These are phyloP conservation scores for Cygnus olor DNA, from an alignment of 2,797 vertebrate species.

Conservation along the genomic window DNA sequence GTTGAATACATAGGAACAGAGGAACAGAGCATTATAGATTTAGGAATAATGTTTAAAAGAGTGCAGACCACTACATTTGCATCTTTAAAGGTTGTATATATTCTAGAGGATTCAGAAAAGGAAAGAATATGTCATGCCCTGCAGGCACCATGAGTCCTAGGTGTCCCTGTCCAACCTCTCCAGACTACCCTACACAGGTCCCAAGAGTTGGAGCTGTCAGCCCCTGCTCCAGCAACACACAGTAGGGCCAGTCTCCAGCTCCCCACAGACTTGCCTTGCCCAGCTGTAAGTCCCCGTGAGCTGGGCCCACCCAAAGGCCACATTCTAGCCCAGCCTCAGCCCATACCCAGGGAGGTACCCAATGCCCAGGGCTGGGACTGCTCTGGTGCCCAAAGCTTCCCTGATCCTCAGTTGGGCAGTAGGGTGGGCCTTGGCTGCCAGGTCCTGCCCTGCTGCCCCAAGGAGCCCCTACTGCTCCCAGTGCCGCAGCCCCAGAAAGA, in stretches of 20 bases:
- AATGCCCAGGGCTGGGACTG: accelerated
- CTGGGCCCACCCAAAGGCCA: no score
- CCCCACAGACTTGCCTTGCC: background rate
- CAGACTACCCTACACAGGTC: accelerated
- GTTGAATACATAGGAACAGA: background rate
- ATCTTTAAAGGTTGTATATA: background rate
- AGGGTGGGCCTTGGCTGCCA: accelerated
- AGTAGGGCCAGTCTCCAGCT: background rate
- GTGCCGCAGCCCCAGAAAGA: no score
- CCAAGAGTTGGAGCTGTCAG: no score
- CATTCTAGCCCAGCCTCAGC: accelerated
- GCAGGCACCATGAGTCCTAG: background rate
- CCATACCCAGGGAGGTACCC: no score
- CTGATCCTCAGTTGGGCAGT: no score
- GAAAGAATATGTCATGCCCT: background rate
- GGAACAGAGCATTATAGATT: background rate
- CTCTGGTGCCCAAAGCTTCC: background rate
- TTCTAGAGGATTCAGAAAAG: background rate
- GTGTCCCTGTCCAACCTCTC: background rate
- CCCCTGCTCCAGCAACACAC: accelerated
- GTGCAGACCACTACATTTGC: background rate
- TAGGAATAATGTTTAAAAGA: background rate
- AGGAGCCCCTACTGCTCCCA: no score
- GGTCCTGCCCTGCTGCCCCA: background rate
- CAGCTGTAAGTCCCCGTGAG: accelerated